phyloP scores from a whole-genome alignment of 2,113 vertebrate genomes.

The Pampusana beccarii region DNA sequence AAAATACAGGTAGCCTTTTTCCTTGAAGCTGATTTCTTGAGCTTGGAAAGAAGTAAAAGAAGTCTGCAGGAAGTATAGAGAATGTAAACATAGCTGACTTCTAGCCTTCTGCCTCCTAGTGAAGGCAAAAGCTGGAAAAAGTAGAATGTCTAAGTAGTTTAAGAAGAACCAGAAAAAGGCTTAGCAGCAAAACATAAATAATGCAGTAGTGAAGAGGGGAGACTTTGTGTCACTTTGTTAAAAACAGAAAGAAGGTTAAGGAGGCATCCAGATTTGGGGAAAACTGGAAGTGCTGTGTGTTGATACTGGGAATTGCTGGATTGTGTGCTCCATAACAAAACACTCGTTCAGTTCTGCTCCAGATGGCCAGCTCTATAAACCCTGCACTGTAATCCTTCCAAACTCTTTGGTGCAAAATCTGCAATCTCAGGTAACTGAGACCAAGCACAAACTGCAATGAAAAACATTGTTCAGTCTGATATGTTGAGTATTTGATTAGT shows the following conservation, averaged over 20 bases:
- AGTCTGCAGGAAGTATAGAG: neutral
- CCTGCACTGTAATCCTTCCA: neutral
- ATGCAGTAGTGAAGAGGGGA: neutral
- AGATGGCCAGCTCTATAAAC: neutral
- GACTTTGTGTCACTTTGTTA: neutral
- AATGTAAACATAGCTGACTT: neutral
- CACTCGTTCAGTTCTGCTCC: neutral
- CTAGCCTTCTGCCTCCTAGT: neutral
- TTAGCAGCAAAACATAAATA: neutral
- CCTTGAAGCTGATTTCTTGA: neutral
- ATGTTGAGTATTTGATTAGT: neutral
- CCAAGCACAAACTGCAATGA: neutral
- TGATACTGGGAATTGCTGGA: neutral
- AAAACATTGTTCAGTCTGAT: neutral
- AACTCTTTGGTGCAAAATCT: neutral
- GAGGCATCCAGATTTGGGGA: neutral
- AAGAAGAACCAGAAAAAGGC: neutral
- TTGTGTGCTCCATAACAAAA: rapidly evolving
- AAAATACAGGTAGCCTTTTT: neutral
- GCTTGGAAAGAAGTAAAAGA: neutral
- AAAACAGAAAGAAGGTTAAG: neutral
- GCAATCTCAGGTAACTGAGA: neutral
- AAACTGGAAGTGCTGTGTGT: neutral
- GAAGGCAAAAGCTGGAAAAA: neutral
- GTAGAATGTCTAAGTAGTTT: neutral